Percentiles rank a stretch among this genome's conserved stretches.
Evolutionary conservation across 1,140 invertebrate species (phyloP).

Genomic region (Sitophilus oryzae): DNA sequence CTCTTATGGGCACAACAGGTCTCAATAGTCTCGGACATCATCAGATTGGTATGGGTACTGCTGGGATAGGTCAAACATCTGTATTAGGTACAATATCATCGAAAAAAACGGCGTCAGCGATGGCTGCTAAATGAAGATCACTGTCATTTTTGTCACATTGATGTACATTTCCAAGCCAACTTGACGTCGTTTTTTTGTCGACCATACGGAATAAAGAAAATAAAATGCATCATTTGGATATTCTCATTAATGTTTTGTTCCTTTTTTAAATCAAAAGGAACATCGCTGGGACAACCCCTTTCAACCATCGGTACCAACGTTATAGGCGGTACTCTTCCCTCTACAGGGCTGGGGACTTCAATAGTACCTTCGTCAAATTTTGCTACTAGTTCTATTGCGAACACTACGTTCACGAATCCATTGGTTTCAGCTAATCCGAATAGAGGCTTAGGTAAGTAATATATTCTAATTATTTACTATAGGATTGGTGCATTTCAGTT

Average conservation of each 20-base stretch:
- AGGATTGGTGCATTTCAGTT: no score
- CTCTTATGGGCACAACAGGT: conserved; percentile 44
- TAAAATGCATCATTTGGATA: background rate
- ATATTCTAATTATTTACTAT: no score
- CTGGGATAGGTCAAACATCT: conserved; percentile 27
- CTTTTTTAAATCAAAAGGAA: conserved; percentile 4
- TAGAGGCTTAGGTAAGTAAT: conserved; percentile 12
- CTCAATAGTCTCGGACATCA: conserved; percentile 31
- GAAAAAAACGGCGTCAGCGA: no score
- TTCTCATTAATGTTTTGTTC: background rate
- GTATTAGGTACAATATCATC: conserved; percentile 24
- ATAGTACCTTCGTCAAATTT: conserved; percentile 48
- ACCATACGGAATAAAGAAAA: no score
- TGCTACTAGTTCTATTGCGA: conserved; percentile 48
- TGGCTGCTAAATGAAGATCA: no score
- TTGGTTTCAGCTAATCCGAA: conserved; percentile 45
- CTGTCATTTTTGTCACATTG: no score
- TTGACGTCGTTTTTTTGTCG: no score
- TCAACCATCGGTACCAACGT: conserved; percentile 23
- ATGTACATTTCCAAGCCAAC: no score
- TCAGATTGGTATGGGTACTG: conserved; percentile 23
- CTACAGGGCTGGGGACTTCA: conserved; percentile 44
- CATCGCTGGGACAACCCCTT: conserved; percentile 22
- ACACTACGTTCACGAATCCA: conserved; percentile 56
- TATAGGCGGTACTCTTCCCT: conserved; percentile 36